Percentiles rank a stretch among this genome's conserved stretches.
phyloP scores from a whole-genome alignment of 2,797 vertebrate species.

The Neostethus bicornis region DNA sequence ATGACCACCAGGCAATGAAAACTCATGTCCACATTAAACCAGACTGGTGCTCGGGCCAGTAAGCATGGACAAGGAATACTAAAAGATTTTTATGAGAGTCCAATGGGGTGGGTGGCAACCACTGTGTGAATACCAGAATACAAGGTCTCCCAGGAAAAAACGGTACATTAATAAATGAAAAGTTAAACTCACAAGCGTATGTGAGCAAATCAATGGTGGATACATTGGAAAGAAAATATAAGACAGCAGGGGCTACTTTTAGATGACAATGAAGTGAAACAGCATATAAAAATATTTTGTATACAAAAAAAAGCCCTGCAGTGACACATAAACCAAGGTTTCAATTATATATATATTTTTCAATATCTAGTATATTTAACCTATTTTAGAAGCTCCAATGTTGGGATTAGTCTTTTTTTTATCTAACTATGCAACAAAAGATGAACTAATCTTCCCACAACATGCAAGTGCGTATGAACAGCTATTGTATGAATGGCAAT shows the following conservation, averaged over 20 bases:
- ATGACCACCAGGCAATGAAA: no score
- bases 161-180: not conserved
- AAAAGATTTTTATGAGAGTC: not conserved
- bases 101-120: not conserved
- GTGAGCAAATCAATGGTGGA: constrained; percentile 8
- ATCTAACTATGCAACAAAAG: not conserved
- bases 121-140: not conserved
- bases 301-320: constrained; percentile 2
- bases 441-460: constrained; percentile 1
- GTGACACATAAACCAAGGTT: constrained; percentile 8
- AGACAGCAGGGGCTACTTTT: constrained; percentile 28
- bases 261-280: constrained; percentile 26
- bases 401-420: no score
- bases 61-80: no score
- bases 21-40: no score
- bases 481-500: no score
- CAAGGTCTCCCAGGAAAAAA: not conserved
- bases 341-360: no score
- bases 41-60: no score
- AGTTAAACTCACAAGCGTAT: not conserved
- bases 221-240: constrained; percentile 21
- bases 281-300: constrained; percentile 39
- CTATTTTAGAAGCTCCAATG: no score
- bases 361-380: no score
- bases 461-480: not conserved